Conservation (phyloP, 2,888 invertebrate genomes). For the Eupithecia pulchellata region DNA sequence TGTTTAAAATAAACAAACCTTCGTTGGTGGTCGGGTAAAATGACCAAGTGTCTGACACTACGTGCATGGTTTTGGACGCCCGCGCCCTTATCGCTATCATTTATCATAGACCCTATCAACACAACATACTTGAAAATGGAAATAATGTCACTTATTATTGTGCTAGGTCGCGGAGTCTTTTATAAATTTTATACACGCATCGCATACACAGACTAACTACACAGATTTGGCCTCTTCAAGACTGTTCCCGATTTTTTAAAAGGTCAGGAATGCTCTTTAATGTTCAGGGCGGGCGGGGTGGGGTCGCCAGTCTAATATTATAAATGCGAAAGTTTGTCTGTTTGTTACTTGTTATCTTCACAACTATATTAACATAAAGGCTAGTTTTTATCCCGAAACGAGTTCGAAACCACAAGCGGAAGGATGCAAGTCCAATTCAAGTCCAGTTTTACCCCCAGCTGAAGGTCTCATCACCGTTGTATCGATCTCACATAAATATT, state of each 20-base stretch:
- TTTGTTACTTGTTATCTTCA: not conserved
- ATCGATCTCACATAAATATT: not conserved
- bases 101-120: not conserved
- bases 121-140: not conserved
- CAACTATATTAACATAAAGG: no score
- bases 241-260: conserved; percentile 17
- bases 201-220: no score
- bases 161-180: not conserved
- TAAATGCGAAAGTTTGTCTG: not conserved
- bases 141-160: not conserved
- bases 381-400: no score
- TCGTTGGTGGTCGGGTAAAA: not conserved
- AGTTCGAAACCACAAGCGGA: not conserved
- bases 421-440: not conserved
- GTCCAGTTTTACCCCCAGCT: not conserved
- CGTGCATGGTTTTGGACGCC: not conserved
- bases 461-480: not conserved
- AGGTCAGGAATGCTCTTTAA: conserved; percentile 21
- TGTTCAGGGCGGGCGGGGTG: no score
- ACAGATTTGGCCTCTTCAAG: not conserved
- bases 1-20: not conserved
- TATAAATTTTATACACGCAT: no score
- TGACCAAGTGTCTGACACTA: not conserved
- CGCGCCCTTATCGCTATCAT: not conserved
- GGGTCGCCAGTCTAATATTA: no score